Base-by-base conservation (phyloP, 2,888 invertebrate species). In the Ectropis crepuscularia region DNA sequence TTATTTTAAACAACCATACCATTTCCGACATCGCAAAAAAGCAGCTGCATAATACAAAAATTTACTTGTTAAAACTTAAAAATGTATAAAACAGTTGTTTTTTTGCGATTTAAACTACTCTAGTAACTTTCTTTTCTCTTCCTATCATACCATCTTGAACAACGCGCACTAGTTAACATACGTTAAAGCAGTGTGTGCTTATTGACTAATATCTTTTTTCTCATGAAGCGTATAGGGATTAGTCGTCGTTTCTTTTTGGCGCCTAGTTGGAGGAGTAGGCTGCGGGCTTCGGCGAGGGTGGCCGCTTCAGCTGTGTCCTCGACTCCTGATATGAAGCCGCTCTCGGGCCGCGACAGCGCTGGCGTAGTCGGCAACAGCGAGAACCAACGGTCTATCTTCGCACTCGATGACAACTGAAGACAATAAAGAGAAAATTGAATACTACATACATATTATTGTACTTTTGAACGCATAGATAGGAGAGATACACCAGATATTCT, bases 381-480 rank as follows among this genome's bases (percentile, higher is more conserved):
- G 83, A 97, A 96, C 96, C 96, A 97, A 54, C 96, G 94, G 78
- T 96, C 96, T 78, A 96, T 96, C 91, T 96, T 96, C 66, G 96
- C 96, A 69, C 95, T 94, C 60, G 96, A 95, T 74, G 95, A 96
- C 80, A 96, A 92, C 96, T 96, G 91, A 50, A 59, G 41, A 28
- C 41, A 51, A 10, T 9, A 41, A 41, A 10, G 6, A 41, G 54
- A 6, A 61, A 61, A 61, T 50, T 36, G 9, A 16, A 28, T 4
- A 28, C 16, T 28, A 28, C 16, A 28, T 2, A 28, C 16, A 28
- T 28, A 28, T 28, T 1, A 2, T 28, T 28, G 16, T 4, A 28
- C 16, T 28, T 28, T 28, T 28, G 1, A 28, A 28, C 1, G 16
- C n/a, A n/a, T n/a, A n/a, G n/a, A n/a, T n/a, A n/a, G n/a, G n/a